A percentile compares a stretch with the other conserved stretches of the same genome.
Evolutionary conservation across 2,888 invertebrate species (phyloP).

Genomic region (Tenthredo scrophulariae): DNA sequence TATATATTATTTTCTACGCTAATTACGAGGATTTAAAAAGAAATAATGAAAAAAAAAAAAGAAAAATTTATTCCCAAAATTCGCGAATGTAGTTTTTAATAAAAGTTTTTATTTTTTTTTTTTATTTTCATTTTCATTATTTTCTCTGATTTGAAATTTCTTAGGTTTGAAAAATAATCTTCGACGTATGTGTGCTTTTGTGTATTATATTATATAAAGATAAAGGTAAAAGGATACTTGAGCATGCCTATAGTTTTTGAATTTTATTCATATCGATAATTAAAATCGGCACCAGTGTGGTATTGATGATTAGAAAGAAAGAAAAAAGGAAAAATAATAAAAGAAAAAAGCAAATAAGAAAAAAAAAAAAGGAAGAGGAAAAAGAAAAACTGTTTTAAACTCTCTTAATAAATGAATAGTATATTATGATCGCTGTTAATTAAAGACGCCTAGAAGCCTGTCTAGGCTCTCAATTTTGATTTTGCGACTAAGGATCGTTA

Average conservation of each 20-base stretch:
- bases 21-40: not conserved
- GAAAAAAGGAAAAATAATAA: not conserved
- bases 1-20: not conserved
- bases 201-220: not conserved
- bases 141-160: not conserved
- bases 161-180: not conserved
- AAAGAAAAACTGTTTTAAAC: not conserved
- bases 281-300: conserved; percentile 2
- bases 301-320: not conserved
- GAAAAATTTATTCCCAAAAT: not conserved
- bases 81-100: not conserved
- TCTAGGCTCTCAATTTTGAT: conserved; percentile 72
- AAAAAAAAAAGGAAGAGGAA: not conserved
- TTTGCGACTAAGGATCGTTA: conserved; percentile 57
- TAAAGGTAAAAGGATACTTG: not conserved
- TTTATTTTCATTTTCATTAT: not conserved
- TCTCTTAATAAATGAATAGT: not conserved
- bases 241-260: not conserved
- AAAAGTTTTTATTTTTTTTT: not conserved
- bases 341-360: not conserved
- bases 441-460: conserved; percentile 68
- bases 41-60: too few relatives aligned
- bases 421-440: conserved; percentile 60
- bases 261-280: not conserved
- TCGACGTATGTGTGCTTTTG: not conserved